Percentiles rank a stretch among this genome's conserved stretches.
These are phyloP conservation scores for Amblyornis subalaris DNA, from an alignment of 2,113 vertebrate genomes.

Conservation along the genomic window DNA sequence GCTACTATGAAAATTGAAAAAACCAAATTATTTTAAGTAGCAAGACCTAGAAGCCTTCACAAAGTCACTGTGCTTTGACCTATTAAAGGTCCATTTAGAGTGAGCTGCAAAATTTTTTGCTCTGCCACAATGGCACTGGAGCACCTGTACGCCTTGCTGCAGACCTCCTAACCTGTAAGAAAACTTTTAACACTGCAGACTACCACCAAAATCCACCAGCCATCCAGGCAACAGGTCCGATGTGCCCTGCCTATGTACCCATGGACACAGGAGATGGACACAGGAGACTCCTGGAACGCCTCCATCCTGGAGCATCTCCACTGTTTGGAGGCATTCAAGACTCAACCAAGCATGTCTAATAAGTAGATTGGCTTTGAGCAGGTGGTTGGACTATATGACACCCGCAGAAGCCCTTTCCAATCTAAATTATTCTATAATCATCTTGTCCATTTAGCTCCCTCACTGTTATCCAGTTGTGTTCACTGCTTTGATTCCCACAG, in stretches of 20 bases:
- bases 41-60: neutral
- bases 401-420: neutral
- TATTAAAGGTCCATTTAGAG: neutral
- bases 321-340: neutral
- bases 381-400: neutral
- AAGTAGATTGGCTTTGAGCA: neutral
- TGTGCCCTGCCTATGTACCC: neutral
- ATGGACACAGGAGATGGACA: neutral
- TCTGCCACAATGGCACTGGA: neutral
- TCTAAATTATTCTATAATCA: neutral
- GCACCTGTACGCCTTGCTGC: neutral
- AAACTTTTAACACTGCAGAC: neutral
- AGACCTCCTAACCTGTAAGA: neutral
- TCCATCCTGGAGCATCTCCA: neutral
- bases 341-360: neutral
- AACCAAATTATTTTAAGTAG: neutral
- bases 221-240: neutral
- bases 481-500: neutral
- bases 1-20: neutral
- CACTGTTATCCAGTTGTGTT: neutral
- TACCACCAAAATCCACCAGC: neutral
- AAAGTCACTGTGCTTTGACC: neutral
- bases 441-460: neutral
- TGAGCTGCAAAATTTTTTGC: neutral
- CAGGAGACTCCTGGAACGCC: neutral